Conservation (phyloP, 2,888 invertebrate genomes). For the Mantis religiosa region DNA sequence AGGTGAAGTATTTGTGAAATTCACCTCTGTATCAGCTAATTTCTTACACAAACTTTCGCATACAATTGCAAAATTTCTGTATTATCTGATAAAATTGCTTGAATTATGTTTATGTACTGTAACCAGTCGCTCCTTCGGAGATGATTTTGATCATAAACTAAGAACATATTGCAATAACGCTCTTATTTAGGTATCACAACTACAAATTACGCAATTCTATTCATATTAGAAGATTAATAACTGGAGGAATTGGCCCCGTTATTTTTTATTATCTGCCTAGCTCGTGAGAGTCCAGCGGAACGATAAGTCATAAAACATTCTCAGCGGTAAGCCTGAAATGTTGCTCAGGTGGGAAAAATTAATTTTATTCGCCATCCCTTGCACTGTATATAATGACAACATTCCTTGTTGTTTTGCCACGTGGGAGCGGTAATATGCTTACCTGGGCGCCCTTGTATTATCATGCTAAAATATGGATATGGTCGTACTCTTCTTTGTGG, state of each 20-base stretch:
- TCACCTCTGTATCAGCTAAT: no score
- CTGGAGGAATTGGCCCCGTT: not conserved
- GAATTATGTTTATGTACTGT: not conserved
- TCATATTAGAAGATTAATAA: not conserved
- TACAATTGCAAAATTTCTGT: no score
- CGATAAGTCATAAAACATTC: not conserved
- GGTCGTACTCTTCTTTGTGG: not conserved
- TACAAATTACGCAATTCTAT: not conserved
- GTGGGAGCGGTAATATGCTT: not conserved
- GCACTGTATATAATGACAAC: not conserved
- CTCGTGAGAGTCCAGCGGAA: not conserved
- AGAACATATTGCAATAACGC: not conserved
- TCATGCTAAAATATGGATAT: not conserved
- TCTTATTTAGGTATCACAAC: not conserved
- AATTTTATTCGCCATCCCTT: not conserved
- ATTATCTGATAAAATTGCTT: no score
- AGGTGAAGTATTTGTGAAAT: no score
- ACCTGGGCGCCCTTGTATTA: not conserved
- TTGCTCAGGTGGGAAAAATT: not conserved
- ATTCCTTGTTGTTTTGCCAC: not conserved
- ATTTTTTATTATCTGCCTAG: not conserved
- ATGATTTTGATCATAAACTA: not conserved
- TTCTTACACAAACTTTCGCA: no score
- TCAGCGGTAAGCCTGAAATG: not conserved
- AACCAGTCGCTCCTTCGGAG: not conserved